Evolutionary conservation across 2,113 vertebrate species (phyloP).

Genomic region (Ciconia boyciana): DNA sequence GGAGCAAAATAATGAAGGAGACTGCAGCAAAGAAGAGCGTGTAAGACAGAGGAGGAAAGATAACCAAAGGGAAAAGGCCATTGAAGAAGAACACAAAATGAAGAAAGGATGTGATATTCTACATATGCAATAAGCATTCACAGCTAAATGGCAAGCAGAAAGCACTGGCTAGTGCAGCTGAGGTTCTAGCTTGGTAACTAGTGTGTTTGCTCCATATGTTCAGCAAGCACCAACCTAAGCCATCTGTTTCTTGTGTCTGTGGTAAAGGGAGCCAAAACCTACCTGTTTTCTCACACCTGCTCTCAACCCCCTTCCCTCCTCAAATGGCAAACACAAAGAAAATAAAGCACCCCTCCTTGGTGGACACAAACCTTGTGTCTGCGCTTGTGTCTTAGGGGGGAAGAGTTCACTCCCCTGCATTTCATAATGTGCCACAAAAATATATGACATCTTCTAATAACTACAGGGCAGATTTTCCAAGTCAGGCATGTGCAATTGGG

Average conservation of each 20-base stretch:
- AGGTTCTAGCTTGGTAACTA: slow-evolving; percentile 29
- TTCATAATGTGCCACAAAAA: neutral
- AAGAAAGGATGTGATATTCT: neutral
- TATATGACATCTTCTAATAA: neutral
- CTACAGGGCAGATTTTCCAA: slow-evolving; percentile 30
- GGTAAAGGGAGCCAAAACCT: slow-evolving; percentile 11
- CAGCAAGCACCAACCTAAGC: neutral
- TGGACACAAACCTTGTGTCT: neutral
- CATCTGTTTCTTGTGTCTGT: slow-evolving; percentile 26
- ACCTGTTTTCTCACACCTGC: slow-evolving; percentile 23
- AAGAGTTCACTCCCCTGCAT: neutral
- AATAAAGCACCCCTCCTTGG: neutral
- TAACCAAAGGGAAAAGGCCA: neutral
- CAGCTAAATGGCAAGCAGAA: neutral
- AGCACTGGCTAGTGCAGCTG: slow-evolving; percentile 9
- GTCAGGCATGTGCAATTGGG: neutral
- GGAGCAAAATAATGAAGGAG: neutral
- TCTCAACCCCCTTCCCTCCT: neutral
- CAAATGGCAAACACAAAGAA: neutral
- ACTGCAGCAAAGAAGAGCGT: neutral
- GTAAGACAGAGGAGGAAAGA: neutral
- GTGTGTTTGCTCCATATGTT: neutral
- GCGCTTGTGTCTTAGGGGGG: neutral
- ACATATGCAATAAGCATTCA: neutral
- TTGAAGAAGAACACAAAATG: neutral